phyloP scores from a whole-genome alignment of 2,888 invertebrate genomes.

The Stenoptilia bipunctidactyla region DNA sequence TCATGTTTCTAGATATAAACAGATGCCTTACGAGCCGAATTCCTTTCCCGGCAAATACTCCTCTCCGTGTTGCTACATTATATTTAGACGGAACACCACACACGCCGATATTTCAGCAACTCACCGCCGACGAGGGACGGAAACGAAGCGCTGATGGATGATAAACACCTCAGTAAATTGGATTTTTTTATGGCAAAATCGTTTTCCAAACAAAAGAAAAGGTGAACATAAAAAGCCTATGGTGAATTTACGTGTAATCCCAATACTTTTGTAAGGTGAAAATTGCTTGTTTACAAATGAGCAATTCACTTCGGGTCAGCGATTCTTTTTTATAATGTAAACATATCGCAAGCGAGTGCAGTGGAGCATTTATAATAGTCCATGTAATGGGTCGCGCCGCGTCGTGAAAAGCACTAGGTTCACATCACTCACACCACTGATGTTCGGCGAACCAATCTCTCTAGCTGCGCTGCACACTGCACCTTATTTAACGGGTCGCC shows the following conservation, averaged over 20 bases:
- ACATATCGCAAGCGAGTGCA: background rate
- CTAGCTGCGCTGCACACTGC: slow-evolving; percentile 33
- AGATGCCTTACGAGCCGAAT: slow-evolving; percentile 17
- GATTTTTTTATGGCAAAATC: background rate
- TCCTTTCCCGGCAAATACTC: slow-evolving; percentile 19
- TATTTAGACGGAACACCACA: slow-evolving; percentile 9
- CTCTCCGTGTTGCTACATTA: slow-evolving; percentile 22
- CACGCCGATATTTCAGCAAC: slow-evolving; percentile 3
- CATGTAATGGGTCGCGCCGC: background rate
- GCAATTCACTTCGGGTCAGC: no score
- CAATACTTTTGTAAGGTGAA: background rate
- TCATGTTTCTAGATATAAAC: slow-evolving; percentile 10
- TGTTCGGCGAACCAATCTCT: slow-evolving; percentile 38
- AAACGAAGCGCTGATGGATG: background rate
- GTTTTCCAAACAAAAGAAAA: background rate
- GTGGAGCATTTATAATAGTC: slow-evolving; percentile 3
- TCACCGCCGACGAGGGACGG: background rate
- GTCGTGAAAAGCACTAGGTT: background rate
- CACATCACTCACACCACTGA: slow-evolving; percentile 18
- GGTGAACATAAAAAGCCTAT: no score
- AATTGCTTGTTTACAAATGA: background rate
- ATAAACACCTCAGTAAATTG: background rate
- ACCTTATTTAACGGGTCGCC: slow-evolving; percentile 48
- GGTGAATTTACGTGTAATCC: background rate
- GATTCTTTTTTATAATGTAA: background rate